Conservation (phyloP, 2,797 vertebrate species). For the Oryzias sinensis region DNA sequence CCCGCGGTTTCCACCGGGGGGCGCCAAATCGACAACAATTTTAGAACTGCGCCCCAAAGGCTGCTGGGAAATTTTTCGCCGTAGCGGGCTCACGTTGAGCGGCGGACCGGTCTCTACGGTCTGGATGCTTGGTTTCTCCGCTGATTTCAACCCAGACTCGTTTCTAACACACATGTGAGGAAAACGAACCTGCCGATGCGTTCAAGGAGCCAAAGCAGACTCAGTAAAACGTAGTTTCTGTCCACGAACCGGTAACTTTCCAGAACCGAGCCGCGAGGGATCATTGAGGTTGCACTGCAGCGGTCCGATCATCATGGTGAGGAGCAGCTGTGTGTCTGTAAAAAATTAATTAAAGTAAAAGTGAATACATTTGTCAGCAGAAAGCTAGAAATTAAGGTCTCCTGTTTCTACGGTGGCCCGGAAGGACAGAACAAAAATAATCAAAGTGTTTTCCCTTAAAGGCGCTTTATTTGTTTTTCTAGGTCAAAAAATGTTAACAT, state of each 20-base stretch:
- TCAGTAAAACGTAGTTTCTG: not conserved
- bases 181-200: too few relatives aligned
- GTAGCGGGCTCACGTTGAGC: not conserved
- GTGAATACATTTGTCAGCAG: too few relatives aligned
- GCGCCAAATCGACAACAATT: not conserved
- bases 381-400: not conserved
- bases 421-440: not conserved
- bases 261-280: not conserved
- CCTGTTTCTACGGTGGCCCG: not conserved
- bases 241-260: not conserved
- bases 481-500: not conserved
- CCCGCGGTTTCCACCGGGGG: conserved; percentile 12
- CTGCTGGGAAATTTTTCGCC: conserved; percentile 43
- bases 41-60: conserved; percentile 29
- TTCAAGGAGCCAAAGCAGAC: too few relatives aligned
- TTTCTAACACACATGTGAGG: too few relatives aligned
- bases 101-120: not conserved
- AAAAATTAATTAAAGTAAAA: not conserved
- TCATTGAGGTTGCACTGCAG: not conserved
- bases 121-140: not conserved
- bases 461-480: not conserved
- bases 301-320: conserved; percentile 38
- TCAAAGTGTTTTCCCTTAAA: not conserved
- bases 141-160: not conserved
- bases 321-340: not conserved